Base-by-base conservation (phyloP, 2,113 vertebrate species). In the Hucho hucho region DNA sequence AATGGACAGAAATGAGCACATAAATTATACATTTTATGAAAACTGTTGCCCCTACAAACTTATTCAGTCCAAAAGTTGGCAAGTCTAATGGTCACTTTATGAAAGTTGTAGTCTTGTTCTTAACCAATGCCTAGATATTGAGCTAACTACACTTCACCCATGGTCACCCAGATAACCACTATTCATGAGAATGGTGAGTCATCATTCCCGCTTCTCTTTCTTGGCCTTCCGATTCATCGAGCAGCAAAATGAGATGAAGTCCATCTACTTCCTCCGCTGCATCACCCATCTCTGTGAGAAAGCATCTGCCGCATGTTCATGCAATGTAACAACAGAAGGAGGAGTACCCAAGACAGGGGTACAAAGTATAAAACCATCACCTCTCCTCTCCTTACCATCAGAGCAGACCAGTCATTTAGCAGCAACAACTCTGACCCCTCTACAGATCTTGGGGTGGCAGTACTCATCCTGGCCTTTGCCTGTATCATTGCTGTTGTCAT, bases 221-320 rank as follows among this genome's bases (percentile, higher is more conserved):
- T 69, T 80, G 9, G 88, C 89, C 78, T 94, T 92, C 82, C 84
- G 91, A 43, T 93, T 94, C 81, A 77, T 89, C 24, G 88, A 93
- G 80, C 89, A 93, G 85, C 88, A 87, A 72, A 91, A 87, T 32
- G 81, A 88, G 70, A 85, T 83, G 0, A 75, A 87, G 68, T 89
- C 83, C 75, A 91, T 89, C n/a, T 94, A 91, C 79, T 93, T 73
- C 81, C 91, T 94, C 29, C 86, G 91, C 59, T 89, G 86, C 61
- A 88, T 90, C 75, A 92, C 86, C 37, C 87, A 88, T 78, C 87
- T 89, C 69, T 91, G 90, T 85, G 90, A 93, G 65, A 87, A 80
- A 74, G 81, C 69, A 82, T 86, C 76, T 93, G 89, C 79, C 70
- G 37, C 70, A 59, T 32, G 76, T 91, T 90, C 63, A 87, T 83